A percentile compares a stretch with the other conserved stretches of the same genome.
These are phyloP conservation scores for Pseudococcus viburni DNA, from an alignment of 2,888 invertebrate genomes.

Conservation along the genomic window DNA sequence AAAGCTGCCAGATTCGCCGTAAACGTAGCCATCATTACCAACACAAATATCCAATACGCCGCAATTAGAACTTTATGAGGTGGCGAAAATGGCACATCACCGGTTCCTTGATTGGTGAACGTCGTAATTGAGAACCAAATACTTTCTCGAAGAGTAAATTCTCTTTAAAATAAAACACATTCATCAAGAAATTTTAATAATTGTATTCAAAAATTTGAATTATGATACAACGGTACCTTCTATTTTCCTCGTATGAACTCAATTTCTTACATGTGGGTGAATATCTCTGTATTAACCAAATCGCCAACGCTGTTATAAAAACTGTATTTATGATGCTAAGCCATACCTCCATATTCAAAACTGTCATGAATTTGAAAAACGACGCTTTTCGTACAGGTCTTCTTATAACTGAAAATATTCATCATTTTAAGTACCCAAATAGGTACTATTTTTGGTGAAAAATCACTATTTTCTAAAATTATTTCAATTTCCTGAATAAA, in stretches of 20 bases:
- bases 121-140: constrained; percentile 95
- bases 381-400: constrained; percentile 87
- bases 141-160: constrained; percentile 90
- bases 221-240: background rate
- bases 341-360: constrained; percentile 90
- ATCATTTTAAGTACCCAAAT: background rate
- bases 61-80: constrained; percentile 91
- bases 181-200: background rate
- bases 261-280: constrained; percentile 75
- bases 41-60: constrained; percentile 96
- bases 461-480: too few species aligned
- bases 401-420: constrained; percentile 79
- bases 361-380: constrained; percentile 94
- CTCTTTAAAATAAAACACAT: constrained; percentile 73
- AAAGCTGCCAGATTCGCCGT: constrained; percentile 97
- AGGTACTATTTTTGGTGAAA: too few species aligned
- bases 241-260: background rate
- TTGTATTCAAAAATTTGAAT: background rate
- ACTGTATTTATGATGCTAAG: constrained; percentile 88
- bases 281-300: constrained; percentile 90
- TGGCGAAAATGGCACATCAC: constrained; percentile 78
- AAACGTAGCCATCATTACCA: constrained; percentile 96
- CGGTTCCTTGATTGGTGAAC: constrained; percentile 87
- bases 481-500: too few species aligned
- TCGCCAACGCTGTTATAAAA: constrained; percentile 86